phyloP scores from a whole-genome alignment of 2,113 vertebrate species.

The Pomatorhinus ruficollis region DNA sequence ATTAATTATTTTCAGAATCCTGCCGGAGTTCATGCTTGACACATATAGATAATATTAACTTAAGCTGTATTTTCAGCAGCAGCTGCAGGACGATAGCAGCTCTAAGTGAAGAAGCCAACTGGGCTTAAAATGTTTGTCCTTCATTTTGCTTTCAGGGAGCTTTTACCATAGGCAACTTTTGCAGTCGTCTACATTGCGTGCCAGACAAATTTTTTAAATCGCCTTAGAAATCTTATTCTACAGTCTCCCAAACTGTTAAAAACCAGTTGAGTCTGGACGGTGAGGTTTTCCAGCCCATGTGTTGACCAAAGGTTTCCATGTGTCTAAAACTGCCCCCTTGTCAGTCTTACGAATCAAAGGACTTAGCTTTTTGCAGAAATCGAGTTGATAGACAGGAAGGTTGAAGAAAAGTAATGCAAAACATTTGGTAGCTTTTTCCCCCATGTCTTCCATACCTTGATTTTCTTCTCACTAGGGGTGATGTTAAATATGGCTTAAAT shows the following conservation, averaged over 20 bases:
- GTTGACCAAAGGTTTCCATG: not conserved
- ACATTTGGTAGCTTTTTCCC: not conserved
- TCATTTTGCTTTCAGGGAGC: not conserved
- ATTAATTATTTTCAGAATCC: not conserved
- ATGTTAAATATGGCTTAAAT: not conserved
- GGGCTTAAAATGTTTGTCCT: not conserved
- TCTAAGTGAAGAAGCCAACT: not conserved
- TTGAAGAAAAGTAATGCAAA: not conserved
- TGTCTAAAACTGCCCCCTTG: not conserved
- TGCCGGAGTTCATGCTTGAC: not conserved
- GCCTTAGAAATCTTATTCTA: not conserved
- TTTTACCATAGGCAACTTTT: not conserved
- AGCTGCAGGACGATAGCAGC: not conserved
- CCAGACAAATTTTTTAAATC: not conserved
- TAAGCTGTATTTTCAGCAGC: not conserved
- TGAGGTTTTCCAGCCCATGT: not conserved
- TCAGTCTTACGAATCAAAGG: not conserved
- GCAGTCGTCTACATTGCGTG: not conserved
- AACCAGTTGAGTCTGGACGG: not conserved
- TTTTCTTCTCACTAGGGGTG: not conserved
- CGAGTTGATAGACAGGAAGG: not conserved
- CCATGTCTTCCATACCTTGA: not conserved
- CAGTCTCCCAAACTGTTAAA: not conserved
- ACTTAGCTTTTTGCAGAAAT: not conserved
- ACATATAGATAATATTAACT: not conserved